Conservation (phyloP, 2,888 invertebrate genomes). For the Cotesia congregata region DNA sequence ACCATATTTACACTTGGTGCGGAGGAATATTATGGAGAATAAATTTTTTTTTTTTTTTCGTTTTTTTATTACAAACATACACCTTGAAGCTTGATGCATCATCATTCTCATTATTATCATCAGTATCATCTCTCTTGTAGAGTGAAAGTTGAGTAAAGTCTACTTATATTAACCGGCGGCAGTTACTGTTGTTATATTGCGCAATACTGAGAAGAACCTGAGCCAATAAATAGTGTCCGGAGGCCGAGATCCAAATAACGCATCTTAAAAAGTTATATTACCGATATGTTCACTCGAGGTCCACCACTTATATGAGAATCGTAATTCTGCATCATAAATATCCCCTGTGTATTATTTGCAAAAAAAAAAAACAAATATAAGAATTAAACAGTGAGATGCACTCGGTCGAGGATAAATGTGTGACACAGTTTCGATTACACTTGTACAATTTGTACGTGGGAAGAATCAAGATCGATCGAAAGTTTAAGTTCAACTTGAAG, state of each 20-base stretch:
- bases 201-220: conserved; percentile 44
- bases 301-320: not conserved
- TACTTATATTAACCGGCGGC: conserved; percentile 46
- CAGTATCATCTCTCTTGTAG: not conserved
- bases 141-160: conserved; percentile 27
- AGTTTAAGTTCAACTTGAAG: not conserved
- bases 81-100: conserved; percentile 11
- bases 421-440: not conserved
- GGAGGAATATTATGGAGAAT: conserved; percentile 23
- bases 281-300: not conserved
- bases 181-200: conserved; percentile 43
- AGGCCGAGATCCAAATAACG: conserved; percentile 24
- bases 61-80: not conserved
- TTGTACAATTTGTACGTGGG: not conserved
- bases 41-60: not conserved
- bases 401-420: not conserved
- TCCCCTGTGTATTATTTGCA: not conserved
- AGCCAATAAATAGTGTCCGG: conserved; percentile 32
- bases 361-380: not conserved
- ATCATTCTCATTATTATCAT: conserved; percentile 8
- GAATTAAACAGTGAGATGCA: conserved; percentile 16
- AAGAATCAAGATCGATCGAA: conserved; percentile 7
- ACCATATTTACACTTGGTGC: not conserved
- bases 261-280: not conserved
- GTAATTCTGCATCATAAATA: not conserved